These are phyloP conservation scores for Erythrocercus mccallii DNA, from an alignment of 2,113 vertebrate genomes.

Conservation along the genomic window DNA sequence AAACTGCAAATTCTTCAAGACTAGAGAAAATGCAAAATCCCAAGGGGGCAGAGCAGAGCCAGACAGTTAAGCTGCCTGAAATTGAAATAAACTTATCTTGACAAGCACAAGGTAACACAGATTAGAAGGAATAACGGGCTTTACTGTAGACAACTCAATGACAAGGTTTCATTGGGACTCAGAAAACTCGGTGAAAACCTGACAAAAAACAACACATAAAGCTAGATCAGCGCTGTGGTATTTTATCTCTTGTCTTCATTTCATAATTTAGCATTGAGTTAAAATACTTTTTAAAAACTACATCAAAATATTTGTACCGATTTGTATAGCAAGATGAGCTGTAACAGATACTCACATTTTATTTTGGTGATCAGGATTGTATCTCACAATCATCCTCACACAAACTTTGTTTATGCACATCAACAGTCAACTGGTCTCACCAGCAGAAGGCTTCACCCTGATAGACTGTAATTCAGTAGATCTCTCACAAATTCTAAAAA, in stretches of 20 bases:
- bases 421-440: not conserved
- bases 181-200: not conserved
- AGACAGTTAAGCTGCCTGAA: not conserved
- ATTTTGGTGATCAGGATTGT: not conserved
- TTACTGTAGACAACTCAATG: not conserved
- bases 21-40: not conserved
- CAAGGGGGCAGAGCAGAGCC: not conserved
- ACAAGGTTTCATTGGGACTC: not conserved
- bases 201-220: not conserved
- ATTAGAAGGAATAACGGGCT: not conserved
- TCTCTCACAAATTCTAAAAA: not conserved
- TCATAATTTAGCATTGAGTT: not conserved
- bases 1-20: not conserved
- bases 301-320: not conserved
- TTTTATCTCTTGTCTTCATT: not conserved
- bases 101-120: constrained; percentile 26
- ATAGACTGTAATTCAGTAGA: not conserved
- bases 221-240: not conserved
- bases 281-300: not conserved
- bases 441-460: not conserved
- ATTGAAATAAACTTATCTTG: constrained; percentile 17
- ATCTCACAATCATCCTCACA: not conserved
- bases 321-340: not conserved
- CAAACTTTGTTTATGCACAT: not conserved
- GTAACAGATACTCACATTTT: not conserved